Base-by-base conservation (phyloP, 1,140 invertebrate species). In the Drosophila virilis region DNA sequence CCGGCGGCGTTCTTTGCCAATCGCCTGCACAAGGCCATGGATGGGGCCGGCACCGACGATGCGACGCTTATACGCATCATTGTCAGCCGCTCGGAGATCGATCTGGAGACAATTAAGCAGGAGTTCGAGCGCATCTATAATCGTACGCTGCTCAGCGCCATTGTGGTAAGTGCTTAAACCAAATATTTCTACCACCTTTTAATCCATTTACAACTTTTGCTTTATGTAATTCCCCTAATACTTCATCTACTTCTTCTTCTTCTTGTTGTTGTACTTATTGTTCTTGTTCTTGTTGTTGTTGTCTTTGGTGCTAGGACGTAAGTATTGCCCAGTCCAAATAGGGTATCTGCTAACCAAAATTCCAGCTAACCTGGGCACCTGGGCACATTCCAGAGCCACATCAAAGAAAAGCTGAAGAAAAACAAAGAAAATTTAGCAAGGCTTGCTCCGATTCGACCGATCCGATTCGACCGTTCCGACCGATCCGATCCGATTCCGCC, bases 1-100 rank as follows among this genome's bases (percentile, higher is more conserved):
- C 93, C 95, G 38, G 92, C 95, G 17, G 94, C 94, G 10, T 97
- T 95, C 91, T 97, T 96, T 93, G 96, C 96, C 60, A 94, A 94
- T 58, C 93, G 94, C 1, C 92, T 97, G n/a, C 94, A 96, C 54
- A 93, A 94, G 48, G 94, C 96, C 8, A 96, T 97, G 95, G 94
- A 95, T 70, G 95, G 96, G 0, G 74, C 94, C 17, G 96, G 96
- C 37, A 97, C 96, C 8, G 94, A 96, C 90, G 96, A 97, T 81
- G 91, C 93, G 12, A 95, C 95, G 1, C 93, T 97, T 54, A 95
- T 97, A 57, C 93, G 96, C 13, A 94, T 97, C 65, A 92, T 97
- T 61, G 95, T 96, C 1, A 94, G 94, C 74, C 94, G 96, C 62
- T 94, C 94, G 42, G 96, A 97, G 93, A 93, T 95, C 52, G 96